A percentile compares a stretch with the other conserved stretches of the same genome.
phyloP scores from a whole-genome alignment of 2,888 invertebrate species.

The Chymomyza fuscimana region DNA sequence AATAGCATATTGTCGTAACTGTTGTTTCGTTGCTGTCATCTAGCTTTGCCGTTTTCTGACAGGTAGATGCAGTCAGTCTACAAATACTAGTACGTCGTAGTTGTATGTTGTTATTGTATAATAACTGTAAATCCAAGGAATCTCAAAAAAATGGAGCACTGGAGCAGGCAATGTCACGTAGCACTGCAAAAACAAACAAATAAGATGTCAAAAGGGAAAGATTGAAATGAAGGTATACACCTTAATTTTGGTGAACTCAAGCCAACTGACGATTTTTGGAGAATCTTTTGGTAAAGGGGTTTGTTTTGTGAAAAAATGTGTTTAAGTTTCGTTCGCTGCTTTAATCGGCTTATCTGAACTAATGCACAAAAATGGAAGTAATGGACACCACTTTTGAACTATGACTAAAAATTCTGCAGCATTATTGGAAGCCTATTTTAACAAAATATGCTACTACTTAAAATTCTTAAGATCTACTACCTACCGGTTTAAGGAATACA shows the following conservation, averaged over 20 bases:
- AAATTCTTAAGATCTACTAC: no score
- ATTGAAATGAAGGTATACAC: not conserved
- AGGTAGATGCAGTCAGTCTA: not conserved
- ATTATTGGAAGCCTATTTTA: no score
- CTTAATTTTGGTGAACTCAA: not conserved
- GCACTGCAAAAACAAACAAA: conserved; percentile 26
- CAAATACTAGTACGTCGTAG: not conserved
- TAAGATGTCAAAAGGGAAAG: not conserved
- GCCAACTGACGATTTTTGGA: no score
- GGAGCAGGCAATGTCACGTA: conserved; percentile 46
- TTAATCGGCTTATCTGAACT: no score
- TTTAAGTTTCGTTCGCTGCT: no score
- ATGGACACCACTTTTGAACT: no score
- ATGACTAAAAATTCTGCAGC: no score
- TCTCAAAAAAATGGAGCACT: conserved; percentile 12
- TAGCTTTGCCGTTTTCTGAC: not conserved
- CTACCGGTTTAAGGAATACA: no score
- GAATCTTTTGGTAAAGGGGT: no score
- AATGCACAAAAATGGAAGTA: no score
- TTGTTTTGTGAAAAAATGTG: no score
- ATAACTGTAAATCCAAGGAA: not conserved
- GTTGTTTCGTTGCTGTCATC: not conserved
- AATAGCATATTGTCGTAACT: conserved; percentile 14
- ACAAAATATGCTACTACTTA: no score
- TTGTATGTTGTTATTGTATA: not conserved